Conservation (phyloP, 2,797 vertebrate genomes). For the Periparus ater region DNA sequence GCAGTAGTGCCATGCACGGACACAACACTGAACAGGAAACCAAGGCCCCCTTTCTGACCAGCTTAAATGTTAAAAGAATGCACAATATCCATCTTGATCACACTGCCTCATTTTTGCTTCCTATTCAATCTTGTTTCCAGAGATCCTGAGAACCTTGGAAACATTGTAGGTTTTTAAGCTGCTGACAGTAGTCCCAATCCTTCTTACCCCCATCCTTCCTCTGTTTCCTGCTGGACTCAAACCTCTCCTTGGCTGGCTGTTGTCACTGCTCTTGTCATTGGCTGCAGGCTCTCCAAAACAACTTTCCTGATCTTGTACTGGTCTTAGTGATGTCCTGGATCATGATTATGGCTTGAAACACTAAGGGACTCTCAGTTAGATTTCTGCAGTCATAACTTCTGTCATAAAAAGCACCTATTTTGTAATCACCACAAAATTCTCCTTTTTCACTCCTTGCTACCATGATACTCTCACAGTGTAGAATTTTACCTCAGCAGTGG, state of each 20-base stretch:
- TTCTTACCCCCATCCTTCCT: neutral
- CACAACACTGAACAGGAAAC: neutral
- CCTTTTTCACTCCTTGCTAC: neutral
- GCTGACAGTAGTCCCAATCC: neutral
- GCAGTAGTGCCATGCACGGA: neutral
- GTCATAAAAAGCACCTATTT: neutral
- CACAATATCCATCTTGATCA: neutral
- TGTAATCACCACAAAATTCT: neutral
- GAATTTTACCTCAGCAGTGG: neutral
- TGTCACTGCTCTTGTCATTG: neutral
- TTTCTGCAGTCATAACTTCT: neutral
- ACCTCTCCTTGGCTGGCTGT: neutral
- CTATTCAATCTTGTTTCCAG: neutral
- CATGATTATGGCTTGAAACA: accelerated
- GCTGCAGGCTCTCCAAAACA: neutral
- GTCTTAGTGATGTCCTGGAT: neutral
- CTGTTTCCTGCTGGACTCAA: neutral
- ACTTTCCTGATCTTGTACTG: neutral
- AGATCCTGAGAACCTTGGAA: neutral
- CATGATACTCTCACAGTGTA: accelerated
- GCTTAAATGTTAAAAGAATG: neutral
- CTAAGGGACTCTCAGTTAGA: neutral
- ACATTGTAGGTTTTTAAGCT: neutral
- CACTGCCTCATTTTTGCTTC: neutral
- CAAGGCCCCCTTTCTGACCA: neutral